Percentiles rank a stretch among this genome's conserved stretches.
phyloP scores from a whole-genome alignment of 2,113 vertebrate species.

The Amia ocellicauda region DNA sequence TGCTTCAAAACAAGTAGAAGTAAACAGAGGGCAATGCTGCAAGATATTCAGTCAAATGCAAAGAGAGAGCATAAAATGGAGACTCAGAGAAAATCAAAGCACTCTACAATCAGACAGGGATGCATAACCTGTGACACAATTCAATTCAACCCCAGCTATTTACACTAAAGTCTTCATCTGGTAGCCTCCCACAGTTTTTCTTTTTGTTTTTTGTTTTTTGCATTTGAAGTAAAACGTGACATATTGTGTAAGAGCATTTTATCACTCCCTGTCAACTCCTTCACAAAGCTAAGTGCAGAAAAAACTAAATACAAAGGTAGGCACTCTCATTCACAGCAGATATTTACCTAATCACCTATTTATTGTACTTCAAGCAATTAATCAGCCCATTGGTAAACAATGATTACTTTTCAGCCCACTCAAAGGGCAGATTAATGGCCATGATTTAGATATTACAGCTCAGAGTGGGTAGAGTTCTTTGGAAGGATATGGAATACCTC shows the following conservation, averaged over 20 bases:
- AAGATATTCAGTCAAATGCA: too few species aligned
- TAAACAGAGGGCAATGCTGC: too few species aligned
- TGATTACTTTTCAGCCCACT: slow-evolving; percentile 20
- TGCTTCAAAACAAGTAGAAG: too few species aligned
- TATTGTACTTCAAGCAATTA: slow-evolving; percentile 13
- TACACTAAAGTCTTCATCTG: neutral
- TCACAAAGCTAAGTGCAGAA: neutral
- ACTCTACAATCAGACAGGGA: neutral
- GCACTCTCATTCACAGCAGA: neutral
- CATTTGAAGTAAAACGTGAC: neutral
- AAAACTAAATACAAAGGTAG: neutral
- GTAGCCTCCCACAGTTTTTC: too few species aligned
- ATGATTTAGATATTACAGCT: slow-evolving; percentile 18
- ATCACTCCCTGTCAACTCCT: slow-evolving; percentile 15
- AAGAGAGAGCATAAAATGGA: too few species aligned
- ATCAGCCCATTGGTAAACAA: slow-evolving; percentile 23
- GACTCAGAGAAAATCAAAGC: neutral
- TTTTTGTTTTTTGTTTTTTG: neutral
- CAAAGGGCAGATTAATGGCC: slow-evolving; percentile 18
- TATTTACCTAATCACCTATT: slow-evolving; percentile 16
- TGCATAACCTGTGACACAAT: neutral
- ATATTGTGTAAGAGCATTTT: slow-evolving; percentile 16
- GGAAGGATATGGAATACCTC: neutral
- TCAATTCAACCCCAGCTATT: neutral
- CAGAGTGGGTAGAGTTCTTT: slow-evolving; percentile 15